Percentiles rank a stretch among this genome's conserved stretches.
Conservation (phyloP, 1,140 invertebrate species). For the Dolichoris vasculosae region DNA sequence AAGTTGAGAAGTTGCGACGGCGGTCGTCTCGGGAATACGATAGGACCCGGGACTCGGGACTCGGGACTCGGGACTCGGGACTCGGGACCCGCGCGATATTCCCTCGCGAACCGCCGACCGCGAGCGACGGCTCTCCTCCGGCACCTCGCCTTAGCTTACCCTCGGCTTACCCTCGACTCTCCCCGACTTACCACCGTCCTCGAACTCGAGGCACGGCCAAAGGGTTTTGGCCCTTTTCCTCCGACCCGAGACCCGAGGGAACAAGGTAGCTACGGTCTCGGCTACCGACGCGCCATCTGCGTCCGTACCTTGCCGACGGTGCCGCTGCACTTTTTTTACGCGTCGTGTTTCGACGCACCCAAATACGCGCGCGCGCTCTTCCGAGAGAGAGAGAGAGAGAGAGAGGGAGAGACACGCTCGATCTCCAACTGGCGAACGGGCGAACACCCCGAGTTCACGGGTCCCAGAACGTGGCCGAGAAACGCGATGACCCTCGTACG, state of each 20-base stretch:
- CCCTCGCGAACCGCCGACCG: background rate
- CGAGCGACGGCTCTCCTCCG: background rate
- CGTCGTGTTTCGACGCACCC: too few relatives aligned
- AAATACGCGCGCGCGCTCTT: too few relatives aligned
- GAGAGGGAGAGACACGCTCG: too few relatives aligned
- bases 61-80: background rate
- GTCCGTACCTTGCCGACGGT: background rate
- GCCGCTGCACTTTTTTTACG: background rate
- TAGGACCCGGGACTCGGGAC: too few relatives aligned
- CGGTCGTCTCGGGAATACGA: conserved; percentile 22
- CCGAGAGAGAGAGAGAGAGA: too few relatives aligned
- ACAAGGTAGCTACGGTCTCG: too few relatives aligned
- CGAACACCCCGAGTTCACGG: background rate
- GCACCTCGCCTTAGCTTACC: background rate
- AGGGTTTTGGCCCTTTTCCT: too few relatives aligned
- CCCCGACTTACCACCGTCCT: background rate
- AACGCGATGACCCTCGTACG: conserved; percentile 17
- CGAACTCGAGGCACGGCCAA: too few relatives aligned
- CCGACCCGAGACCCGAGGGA: too few relatives aligned
- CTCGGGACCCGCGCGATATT: background rate
- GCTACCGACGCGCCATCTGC: background rate
- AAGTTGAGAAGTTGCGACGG: too few relatives aligned
- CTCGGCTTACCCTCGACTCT: background rate
- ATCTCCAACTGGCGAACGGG: too few relatives aligned
- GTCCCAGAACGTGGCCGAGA: background rate